Base-by-base conservation (phyloP, 2,113 vertebrate species). In the Grammomys dolichurus region DNA sequence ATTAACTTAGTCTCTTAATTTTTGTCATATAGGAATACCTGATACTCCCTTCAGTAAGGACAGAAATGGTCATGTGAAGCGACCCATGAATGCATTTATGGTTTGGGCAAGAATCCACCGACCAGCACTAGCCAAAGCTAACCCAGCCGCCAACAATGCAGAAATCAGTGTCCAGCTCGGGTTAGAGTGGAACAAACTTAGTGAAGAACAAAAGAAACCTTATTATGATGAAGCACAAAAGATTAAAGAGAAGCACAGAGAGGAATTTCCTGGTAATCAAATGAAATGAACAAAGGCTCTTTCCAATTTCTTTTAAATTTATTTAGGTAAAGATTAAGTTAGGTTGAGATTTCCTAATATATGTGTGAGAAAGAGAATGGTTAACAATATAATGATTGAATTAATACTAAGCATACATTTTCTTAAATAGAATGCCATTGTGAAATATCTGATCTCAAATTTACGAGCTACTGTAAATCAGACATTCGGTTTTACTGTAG, bases 61-160 rank as follows among this genome's bases (percentile, higher is more conserved):
- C 96, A 98, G 98, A 96, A 98, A 98, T 5, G 99, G 98, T 86
- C 97, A 98, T 2, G 98, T 99, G 82, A 99, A 99, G 98, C 98
- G 98, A 67, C 99, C 99, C 0, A 99, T 99, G 99, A 99, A 99
- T 1, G 99, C 99, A 0, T 99, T 99, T 93, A 98, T 99, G 98
- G 98, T 99, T 92, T 99, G 99, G 99, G 97, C 98, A 65, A 97
- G 98, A 87, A 99, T 99, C 96, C 99, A 99, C 93, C 98, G 99
- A 24, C 92, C 98, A 1, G 98, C 97, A 60, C 89, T 99, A 96
- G 98, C 98, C 85, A 99, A 98, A 98, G 98, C 98, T 76, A 98
- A 98, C 96, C 98, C 99, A 0, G 90, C 90, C 6, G 98, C 98
- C 82, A 98, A 86, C 76, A 98, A 98, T 26, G 97, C 97, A 60